Evolutionary conservation across 2,888 invertebrate species (phyloP).

Genomic region (Caenorhabditis doughertyi): DNA sequence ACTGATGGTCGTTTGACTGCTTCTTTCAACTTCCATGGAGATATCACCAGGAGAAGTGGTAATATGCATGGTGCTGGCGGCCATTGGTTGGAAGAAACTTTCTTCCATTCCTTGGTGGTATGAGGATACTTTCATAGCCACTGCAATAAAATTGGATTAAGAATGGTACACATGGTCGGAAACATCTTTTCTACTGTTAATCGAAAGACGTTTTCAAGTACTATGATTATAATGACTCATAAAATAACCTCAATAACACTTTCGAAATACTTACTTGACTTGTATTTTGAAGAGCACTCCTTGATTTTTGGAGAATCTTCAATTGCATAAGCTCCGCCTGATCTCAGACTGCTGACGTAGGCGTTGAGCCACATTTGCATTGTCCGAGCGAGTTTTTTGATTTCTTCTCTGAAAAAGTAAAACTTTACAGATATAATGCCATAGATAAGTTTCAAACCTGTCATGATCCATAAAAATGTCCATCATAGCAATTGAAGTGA

Average conservation of each 20-base stretch:
- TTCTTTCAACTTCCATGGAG: conserved; percentile 26
- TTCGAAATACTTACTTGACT: conserved; percentile 37
- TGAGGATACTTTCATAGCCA: conserved; percentile 8
- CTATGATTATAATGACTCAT: too few relatives aligned
- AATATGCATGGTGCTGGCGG: conserved; percentile 24
- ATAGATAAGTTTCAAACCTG: background rate
- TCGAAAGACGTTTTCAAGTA: too few relatives aligned
- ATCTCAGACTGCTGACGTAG: background rate
- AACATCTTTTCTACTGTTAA: too few relatives aligned
- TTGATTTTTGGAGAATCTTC: conserved; percentile 36
- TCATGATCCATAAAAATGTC: conserved; percentile 46
- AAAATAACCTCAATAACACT: too few relatives aligned
- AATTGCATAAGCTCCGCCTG: conserved; percentile 9
- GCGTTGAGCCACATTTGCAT: conserved; percentile 46
- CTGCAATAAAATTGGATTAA: background rate
- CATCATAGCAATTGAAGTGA: conserved; percentile 40
- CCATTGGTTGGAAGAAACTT: conserved; percentile 53
- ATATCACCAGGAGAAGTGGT: conserved; percentile 7
- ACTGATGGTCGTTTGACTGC: conserved; percentile 16
- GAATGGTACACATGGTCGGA: too few relatives aligned
- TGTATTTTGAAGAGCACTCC: conserved; percentile 25
- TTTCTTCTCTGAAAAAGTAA: conserved; percentile 22
- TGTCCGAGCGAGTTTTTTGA: conserved; percentile 36
- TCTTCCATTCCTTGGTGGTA: conserved; percentile 43
- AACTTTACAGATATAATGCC: background rate